Conservation (phyloP, 2,888 invertebrate genomes). For the Alcis repandata region DNA sequence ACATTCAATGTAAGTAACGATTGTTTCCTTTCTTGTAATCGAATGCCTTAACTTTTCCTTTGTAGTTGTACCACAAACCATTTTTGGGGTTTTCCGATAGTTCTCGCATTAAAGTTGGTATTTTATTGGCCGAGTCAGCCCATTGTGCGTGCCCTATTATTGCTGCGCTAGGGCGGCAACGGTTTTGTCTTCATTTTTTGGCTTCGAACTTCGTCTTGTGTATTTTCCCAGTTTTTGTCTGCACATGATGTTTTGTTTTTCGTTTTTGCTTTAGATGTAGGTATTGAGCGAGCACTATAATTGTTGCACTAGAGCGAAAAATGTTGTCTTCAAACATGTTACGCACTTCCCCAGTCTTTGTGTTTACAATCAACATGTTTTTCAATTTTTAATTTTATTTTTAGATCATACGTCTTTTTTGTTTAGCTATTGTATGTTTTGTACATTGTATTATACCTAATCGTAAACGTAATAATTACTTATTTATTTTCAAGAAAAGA, state of each 20-base stretch:
- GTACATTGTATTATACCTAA: too few species aligned
- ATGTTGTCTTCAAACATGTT: too few species aligned
- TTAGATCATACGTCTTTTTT: background rate
- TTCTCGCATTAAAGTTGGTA: slow-evolving; percentile 63
- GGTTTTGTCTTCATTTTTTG: slow-evolving; percentile 9
- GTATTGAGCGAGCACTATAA: too few species aligned
- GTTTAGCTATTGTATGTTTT: too few species aligned
- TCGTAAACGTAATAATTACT: background rate
- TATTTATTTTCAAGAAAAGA: too few species aligned
- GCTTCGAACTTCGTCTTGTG: background rate
- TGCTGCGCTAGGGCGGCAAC: slow-evolving; percentile 49
- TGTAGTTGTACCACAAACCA: slow-evolving; percentile 39
- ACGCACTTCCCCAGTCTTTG: too few species aligned
- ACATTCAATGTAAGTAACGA: slow-evolving; percentile 5
- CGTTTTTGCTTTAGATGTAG: too few species aligned
- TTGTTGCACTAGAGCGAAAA: too few species aligned
- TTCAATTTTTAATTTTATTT: background rate
- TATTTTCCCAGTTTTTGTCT: background rate
- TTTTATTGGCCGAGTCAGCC: slow-evolving; percentile 62
- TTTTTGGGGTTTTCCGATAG: slow-evolving; percentile 51
- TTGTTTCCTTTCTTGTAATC: slow-evolving; percentile 10
- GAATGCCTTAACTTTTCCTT: slow-evolving; percentile 34
- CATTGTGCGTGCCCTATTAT: slow-evolving; percentile 63
- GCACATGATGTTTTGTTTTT: background rate
- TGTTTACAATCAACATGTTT: too few species aligned